Percentiles rank a stretch among this genome's conserved stretches.
These are phyloP conservation scores for Tenodera sinensis DNA, from an alignment of 2,888 invertebrate genomes.

Conservation along the genomic window DNA sequence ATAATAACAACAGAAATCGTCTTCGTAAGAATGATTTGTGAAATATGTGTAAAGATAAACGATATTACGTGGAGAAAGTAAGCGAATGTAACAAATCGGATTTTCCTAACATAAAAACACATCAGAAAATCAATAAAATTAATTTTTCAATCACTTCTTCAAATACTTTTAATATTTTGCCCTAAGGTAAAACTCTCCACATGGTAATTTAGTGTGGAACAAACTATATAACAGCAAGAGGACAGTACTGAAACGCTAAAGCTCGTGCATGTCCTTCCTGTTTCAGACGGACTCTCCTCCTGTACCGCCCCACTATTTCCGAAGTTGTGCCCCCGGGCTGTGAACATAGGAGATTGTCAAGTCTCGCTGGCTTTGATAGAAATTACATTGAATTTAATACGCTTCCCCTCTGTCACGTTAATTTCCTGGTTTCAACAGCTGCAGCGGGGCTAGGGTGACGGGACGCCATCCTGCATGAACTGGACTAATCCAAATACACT, in stretches of 20 bases:
- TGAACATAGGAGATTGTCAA: background rate
- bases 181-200: too few species aligned
- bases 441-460: background rate
- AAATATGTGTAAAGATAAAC: too few species aligned
- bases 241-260: background rate
- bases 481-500: background rate
- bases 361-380: background rate
- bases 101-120: too few species aligned
- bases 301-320: background rate
- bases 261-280: background rate
- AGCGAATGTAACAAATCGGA: too few species aligned
- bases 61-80: too few species aligned
- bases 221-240: too few species aligned
- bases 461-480: background rate
- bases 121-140: too few species aligned
- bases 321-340: background rate
- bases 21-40: too few species aligned
- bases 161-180: too few species aligned
- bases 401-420: constrained; percentile 1
- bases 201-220: too few species aligned
- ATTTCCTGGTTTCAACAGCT: constrained; percentile 2
- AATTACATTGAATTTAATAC: constrained; percentile 7
- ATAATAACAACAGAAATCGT: too few species aligned
- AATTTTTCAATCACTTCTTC: too few species aligned
- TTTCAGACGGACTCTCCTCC: background rate